Evolutionary conservation across 2,797 vertebrate genomes (phyloP).

Genomic region (Fringilla coelebs): DNA sequence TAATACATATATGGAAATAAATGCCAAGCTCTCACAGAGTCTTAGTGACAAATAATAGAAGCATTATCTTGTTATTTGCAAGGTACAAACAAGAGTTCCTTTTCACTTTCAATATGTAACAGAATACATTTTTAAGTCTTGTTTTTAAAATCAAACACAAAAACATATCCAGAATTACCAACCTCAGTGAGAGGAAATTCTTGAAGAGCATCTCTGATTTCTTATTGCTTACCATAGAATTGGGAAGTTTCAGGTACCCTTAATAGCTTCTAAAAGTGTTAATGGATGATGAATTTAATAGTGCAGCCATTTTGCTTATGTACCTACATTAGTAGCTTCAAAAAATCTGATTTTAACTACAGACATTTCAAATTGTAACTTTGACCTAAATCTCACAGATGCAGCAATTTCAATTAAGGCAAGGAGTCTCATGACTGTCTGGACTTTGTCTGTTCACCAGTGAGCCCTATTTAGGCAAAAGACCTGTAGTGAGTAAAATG

Average conservation of each 20-base stretch:
- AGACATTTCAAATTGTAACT: neutral
- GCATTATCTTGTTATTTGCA: neutral
- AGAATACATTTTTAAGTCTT: neutral
- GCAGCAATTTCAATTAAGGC: neutral
- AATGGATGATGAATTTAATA: neutral
- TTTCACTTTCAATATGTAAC: neutral
- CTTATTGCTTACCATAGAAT: neutral
- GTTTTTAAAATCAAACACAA: neutral
- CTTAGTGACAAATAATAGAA: neutral
- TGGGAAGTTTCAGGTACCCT: neutral
- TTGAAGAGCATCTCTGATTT: neutral
- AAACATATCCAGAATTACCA: neutral
- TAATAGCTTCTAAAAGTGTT: neutral
- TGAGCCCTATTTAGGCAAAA: neutral
- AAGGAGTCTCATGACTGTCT: neutral
- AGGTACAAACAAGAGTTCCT: neutral
- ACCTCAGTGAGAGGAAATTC: neutral
- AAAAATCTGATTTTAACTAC: neutral
- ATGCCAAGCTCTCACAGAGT: neutral
- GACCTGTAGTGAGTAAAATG: neutral
- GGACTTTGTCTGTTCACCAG: neutral
- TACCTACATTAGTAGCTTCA: neutral
- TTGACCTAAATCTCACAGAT: neutral
- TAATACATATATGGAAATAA: neutral
- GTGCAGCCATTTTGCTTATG: neutral